These are phyloP conservation scores for Myioborus melanocephalus DNA, from an alignment of 2,797 vertebrate genomes.

Conservation along the genomic window DNA sequence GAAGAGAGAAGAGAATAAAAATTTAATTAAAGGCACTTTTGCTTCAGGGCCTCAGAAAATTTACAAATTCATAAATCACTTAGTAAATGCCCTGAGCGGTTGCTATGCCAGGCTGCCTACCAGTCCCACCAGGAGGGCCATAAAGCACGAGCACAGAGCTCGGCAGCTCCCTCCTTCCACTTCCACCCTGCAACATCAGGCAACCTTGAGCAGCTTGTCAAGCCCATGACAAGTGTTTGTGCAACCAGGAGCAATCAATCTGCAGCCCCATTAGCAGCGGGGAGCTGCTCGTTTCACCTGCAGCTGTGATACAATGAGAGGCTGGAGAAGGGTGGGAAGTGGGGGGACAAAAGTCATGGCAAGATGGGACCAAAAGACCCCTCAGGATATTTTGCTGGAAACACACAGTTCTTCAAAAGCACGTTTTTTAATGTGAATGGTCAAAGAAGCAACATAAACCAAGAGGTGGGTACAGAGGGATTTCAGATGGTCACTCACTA, in stretches of 20 bases:
- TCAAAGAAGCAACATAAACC: not conserved
- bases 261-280: not conserved
- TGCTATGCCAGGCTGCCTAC: constrained; percentile 16
- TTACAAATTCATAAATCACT: constrained; percentile 67
- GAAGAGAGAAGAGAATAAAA: not conserved
- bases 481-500: not conserved
- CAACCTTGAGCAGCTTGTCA: constrained; percentile 59
- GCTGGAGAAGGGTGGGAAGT: not conserved
- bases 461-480: not conserved
- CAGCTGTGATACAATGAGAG: not conserved
- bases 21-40: constrained; percentile 64
- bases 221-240: constrained; percentile 22
- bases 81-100: not conserved
- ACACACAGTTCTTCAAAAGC: not conserved
- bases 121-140: constrained; percentile 38
- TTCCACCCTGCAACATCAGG: constrained; percentile 14
- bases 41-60: constrained; percentile 51
- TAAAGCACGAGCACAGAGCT: not conserved
- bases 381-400: not conserved
- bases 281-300: not conserved
- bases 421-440: not conserved
- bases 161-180: not conserved
- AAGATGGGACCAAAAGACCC: not conserved
- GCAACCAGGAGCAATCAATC: constrained; percentile 52
- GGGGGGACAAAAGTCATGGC: not conserved